Evolutionary conservation across 92 coral and sea anemone species (phyloP).

Genomic region (Porites rus): DNA sequence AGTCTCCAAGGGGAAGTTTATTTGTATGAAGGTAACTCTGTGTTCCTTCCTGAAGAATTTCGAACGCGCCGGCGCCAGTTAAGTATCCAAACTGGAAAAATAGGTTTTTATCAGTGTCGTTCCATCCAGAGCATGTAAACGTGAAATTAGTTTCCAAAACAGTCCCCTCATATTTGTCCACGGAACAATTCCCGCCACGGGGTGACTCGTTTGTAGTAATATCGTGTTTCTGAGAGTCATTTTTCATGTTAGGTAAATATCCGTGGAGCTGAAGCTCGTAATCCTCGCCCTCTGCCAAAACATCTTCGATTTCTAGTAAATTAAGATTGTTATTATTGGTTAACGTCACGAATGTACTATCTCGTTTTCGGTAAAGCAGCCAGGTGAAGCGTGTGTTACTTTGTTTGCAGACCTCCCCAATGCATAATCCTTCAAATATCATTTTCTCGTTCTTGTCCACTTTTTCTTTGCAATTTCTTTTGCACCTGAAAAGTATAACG

Average conservation of each 20-base stretch:
- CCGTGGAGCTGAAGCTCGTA: slow-evolving; percentile 24
- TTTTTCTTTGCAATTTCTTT: slow-evolving; percentile 65
- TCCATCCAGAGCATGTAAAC: slow-evolving; percentile 87
- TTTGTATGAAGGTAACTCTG: slow-evolving; percentile 47
- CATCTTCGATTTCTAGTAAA: slow-evolving; percentile 3
- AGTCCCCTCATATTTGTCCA: slow-evolving; percentile 61
- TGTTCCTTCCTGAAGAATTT: slow-evolving; percentile 63
- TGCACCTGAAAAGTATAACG: slow-evolving; percentile 51
- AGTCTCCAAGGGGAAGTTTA: slow-evolving; percentile 78
- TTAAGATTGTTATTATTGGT: neutral
- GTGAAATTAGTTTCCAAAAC: slow-evolving; percentile 82
- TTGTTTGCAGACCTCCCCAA: slow-evolving; percentile 55
- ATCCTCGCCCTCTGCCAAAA: slow-evolving; percentile 1
- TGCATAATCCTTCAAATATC: slow-evolving; percentile 54
- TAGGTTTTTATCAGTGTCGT: slow-evolving; percentile 74
- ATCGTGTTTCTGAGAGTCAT: neutral
- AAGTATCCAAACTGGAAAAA: slow-evolving; percentile 77
- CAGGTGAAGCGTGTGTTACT: slow-evolving; percentile 18
- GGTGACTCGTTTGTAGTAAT: slow-evolving; percentile 81
- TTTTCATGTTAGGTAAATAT: slow-evolving; percentile 8
- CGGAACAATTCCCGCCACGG: slow-evolving; percentile 77
- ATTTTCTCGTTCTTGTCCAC: slow-evolving; percentile 32
- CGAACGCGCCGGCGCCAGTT: slow-evolving; percentile 54
- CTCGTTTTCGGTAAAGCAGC: slow-evolving; percentile 21
- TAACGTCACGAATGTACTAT: neutral